Conservation (phyloP, 2,113 vertebrate genomes). For the Pipa parva region DNA sequence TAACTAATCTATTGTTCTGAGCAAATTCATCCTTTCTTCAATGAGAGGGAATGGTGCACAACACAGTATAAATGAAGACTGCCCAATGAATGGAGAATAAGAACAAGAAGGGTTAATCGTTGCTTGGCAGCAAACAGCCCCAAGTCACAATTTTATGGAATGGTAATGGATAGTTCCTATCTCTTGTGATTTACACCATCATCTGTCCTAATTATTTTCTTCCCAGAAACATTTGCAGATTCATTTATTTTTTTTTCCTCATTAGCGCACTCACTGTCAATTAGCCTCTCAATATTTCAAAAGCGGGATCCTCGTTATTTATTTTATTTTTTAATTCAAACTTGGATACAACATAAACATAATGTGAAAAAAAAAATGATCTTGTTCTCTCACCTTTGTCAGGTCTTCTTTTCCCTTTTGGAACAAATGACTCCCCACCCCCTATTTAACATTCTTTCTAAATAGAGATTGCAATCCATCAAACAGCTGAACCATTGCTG, state of each 20-base stretch:
- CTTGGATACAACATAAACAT: constrained; percentile 39
- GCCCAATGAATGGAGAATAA: neutral
- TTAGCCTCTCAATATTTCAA: constrained; percentile 41
- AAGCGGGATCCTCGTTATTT: constrained; percentile 16
- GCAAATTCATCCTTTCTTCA: too few relatives aligned
- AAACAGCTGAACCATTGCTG: too few relatives aligned
- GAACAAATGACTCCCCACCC: constrained; percentile 12
- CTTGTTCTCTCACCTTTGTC: constrained; percentile 4
- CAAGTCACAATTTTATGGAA: constrained; percentile 39
- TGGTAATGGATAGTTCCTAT: constrained; percentile 41
- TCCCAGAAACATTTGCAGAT: constrained; percentile 42
- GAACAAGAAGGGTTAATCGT: constrained; percentile 13
- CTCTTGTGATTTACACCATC: constrained; percentile 42
- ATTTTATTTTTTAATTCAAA: constrained; percentile 20
- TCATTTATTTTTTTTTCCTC: constrained; percentile 41
- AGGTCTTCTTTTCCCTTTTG: neutral
- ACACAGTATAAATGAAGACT: neutral
- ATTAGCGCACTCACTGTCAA: constrained; percentile 42
- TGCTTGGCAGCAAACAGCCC: constrained; percentile 28
- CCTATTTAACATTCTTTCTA: too few relatives aligned
- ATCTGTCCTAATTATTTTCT: constrained; percentile 44
- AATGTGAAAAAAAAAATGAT: constrained; percentile 24
- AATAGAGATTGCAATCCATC: too few relatives aligned
- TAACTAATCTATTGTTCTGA: too few relatives aligned
- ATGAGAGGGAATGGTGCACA: too few relatives aligned